Conservation (phyloP, 2,888 invertebrate genomes). For the Cremastobaeus sp. region DNA sequence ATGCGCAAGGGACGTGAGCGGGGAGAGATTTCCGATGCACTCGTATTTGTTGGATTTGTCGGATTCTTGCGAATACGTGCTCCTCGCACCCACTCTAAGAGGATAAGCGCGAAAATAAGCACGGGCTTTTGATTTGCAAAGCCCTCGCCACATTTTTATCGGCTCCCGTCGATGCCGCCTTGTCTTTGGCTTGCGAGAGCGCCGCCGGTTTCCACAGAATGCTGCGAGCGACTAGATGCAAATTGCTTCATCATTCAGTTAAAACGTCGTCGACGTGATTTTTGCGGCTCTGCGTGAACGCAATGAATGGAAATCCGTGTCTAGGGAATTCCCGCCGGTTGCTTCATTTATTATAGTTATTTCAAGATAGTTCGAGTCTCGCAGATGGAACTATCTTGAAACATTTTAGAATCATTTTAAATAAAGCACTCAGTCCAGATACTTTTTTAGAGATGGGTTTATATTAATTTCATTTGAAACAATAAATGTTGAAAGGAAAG, state of each 20-base stretch:
- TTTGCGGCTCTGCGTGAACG: background rate
- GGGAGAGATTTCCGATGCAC: slow-evolving; percentile 64
- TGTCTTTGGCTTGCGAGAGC: slow-evolving; percentile 8
- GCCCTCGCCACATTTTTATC: slow-evolving; percentile 45
- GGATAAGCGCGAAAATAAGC: slow-evolving; percentile 63
- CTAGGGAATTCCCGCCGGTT: no score
- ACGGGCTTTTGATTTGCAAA: slow-evolving; percentile 54
- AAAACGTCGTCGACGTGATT: background rate
- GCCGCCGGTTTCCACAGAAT: no score
- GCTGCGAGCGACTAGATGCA: slow-evolving; percentile 3
- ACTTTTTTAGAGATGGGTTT: no score
- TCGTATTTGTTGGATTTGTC: slow-evolving; percentile 71
- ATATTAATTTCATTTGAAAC: no score
- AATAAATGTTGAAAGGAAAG: no score
- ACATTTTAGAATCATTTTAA: no score
- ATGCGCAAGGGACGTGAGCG: slow-evolving; percentile 51
- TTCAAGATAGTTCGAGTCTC: no score
- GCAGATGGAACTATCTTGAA: no score
- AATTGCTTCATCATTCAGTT: slow-evolving; percentile 18
- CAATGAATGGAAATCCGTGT: no score
- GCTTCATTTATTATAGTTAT: no score
- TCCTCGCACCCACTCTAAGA: slow-evolving; percentile 55
- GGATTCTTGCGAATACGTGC: slow-evolving; percentile 66
- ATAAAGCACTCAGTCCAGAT: no score
- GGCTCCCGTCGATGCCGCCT: slow-evolving; percentile 38